Conservation (phyloP, 2,113 vertebrate species). For the Percina caprodes region DNA sequence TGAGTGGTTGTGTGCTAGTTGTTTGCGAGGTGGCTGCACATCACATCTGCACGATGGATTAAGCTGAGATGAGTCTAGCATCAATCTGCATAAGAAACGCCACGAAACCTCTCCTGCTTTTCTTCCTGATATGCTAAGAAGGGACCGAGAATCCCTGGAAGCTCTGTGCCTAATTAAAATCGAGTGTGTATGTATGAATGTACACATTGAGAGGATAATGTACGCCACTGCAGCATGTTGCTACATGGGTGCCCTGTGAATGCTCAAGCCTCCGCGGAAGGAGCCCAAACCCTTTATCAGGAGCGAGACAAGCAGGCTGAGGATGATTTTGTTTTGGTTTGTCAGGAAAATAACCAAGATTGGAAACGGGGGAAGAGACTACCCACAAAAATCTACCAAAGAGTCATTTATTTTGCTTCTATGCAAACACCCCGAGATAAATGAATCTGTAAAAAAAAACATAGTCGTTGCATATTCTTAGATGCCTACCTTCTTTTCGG, state of each 20-base stretch:
- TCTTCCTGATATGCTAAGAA: conserved; percentile 32
- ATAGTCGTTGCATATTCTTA: conserved; percentile 70
- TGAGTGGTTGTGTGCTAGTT: conserved; percentile 29
- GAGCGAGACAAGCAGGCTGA: conserved; percentile 12
- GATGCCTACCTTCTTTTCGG: conserved; percentile 99
- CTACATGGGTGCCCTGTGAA: conserved; percentile 22
- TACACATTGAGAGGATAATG: conserved; percentile 35
- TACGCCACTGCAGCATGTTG: background rate
- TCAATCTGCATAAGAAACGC: conserved; percentile 59
- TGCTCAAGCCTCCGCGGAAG: conserved; percentile 34
- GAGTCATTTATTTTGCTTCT: conserved; percentile 14
- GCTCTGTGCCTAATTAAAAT: conserved; percentile 61
- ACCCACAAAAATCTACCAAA: conserved; percentile 39
- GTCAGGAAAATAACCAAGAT: conserved; percentile 44
- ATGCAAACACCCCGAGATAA: conserved; percentile 37
- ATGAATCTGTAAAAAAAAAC: conserved; percentile 63
- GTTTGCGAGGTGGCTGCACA: conserved; percentile 51
- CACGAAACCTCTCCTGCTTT: conserved; percentile 45
- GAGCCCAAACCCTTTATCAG: conserved; percentile 30
- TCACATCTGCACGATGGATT: conserved; percentile 62
- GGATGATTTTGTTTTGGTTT: conserved; percentile 16
- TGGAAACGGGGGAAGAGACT: conserved; percentile 23
- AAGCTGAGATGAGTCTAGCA: conserved; percentile 58
- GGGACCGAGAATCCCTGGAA: conserved; percentile 46
- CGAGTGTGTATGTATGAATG: conserved; percentile 34